Evolutionary conservation across 2,888 invertebrate genomes (phyloP), one percentile per base, ranked within the genome.

Genomic region (Fabriciana adippe): DNA sequence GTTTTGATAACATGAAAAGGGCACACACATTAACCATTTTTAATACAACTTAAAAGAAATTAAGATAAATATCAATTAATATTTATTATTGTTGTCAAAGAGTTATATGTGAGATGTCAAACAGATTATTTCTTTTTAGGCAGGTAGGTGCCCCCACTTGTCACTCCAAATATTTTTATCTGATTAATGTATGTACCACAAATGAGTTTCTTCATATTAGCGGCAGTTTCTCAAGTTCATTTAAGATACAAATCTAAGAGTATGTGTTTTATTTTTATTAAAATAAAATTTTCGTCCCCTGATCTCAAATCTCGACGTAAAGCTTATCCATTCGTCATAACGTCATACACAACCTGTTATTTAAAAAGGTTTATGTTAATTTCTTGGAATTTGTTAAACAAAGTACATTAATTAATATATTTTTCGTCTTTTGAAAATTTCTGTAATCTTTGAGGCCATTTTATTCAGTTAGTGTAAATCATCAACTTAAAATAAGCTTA

Each of bases 171-270:
- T 76, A 77, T 78, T 80, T 64, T 70, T 87, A 87, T 87, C 86
- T 78, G 77, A 75, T 74, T 73, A 75, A 61, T 66, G 56, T 54
- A 15, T 51, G 65, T 68, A 66, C 68, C 70, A 63, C 61, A 65
- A 71, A 69, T 71, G 55, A 69, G 67, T 67, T 59, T 53, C 77
- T 76, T 75, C 84, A 84, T 84, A 79, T 78, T 79, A 78, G 77
- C 76, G 75, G 79, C 79, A 83, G 77, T 86, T 83, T 85, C 83
- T 82, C 78, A 81, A 79, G 81, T 82, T 81, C 80, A 81, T 79
- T 83, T 79, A 75, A 83, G 85, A 86, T 85, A 72, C 75, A 70
- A 81, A 85, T 87, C 85, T 76, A 72, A 73, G 74, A 71, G 76
- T 76, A 78, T 59, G 55, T 53, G 18, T 68, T 68, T 67, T 67